Evolutionary conservation across 2,113 vertebrate genomes (phyloP).

Genomic region (Limnothrissa miodon): DNA sequence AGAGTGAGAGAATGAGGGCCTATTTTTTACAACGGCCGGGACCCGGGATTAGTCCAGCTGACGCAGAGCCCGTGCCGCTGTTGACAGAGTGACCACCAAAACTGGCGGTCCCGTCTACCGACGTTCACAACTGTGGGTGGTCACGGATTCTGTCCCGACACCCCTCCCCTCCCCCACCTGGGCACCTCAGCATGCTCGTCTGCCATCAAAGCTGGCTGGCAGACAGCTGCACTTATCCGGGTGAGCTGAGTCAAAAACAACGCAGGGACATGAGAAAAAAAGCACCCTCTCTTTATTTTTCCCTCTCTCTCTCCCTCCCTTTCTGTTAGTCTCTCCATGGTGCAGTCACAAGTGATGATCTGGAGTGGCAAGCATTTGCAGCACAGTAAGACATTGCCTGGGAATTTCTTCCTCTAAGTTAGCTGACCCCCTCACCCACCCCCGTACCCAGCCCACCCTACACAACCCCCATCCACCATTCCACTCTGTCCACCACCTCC

Average conservation of each 20-base stretch:
- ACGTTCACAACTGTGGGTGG: not conserved
- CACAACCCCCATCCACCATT: not conserved
- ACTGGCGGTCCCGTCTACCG: not conserved
- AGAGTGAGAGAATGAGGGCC: not conserved
- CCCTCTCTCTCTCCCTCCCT: not conserved
- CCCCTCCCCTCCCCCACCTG: not conserved
- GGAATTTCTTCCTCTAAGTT: not conserved
- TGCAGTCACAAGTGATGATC: not conserved
- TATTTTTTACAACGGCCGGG: not conserved
- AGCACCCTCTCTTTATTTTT: not conserved
- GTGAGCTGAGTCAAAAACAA: not conserved
- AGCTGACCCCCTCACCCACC: too few species aligned
- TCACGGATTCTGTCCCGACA: not conserved
- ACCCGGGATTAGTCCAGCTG: slow-evolving; percentile 3
- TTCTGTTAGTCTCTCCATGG: not conserved
- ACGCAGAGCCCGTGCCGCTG: slow-evolving; percentile 1
- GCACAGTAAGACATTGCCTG: not conserved
- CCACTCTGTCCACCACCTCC: not conserved
- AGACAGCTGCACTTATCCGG: not conserved
- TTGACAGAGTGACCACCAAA: not conserved
- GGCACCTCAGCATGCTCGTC: not conserved
- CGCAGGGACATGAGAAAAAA: too few species aligned
- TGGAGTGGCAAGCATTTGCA: not conserved
- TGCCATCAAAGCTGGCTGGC: not conserved
- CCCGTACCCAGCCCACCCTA: not conserved